phyloP scores from a whole-genome alignment of 2,888 invertebrate genomes.

The Liposcelis brunnea region DNA sequence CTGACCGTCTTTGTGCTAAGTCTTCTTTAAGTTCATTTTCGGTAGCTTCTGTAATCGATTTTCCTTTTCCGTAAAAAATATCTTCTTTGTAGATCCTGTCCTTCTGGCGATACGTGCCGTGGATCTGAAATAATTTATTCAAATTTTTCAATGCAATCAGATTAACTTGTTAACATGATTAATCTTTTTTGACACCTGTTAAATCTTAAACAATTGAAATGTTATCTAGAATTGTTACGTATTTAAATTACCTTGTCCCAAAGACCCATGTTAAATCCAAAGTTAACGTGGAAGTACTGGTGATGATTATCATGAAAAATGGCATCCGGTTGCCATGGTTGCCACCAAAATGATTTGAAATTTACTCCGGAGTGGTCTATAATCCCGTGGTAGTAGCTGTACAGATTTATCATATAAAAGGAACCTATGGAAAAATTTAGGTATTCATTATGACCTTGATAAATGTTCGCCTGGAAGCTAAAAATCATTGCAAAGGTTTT shows the following conservation, averaged over 20 bases:
- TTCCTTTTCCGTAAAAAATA: conserved; percentile 41
- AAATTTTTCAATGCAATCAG: background rate
- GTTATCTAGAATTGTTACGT: conserved; percentile 9
- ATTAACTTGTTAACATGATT: too few species aligned
- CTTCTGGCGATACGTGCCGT: conserved; percentile 45
- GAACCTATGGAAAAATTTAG: conserved; percentile 24
- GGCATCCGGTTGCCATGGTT: conserved; percentile 56
- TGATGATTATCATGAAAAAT: conserved; percentile 64
- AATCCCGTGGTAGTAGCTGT: conserved; percentile 54
- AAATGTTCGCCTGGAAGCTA: too few species aligned
- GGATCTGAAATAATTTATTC: conserved; percentile 31
- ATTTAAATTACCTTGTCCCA: conserved; percentile 43
- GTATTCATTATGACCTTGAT: too few species aligned
- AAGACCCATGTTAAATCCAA: conserved; percentile 48
- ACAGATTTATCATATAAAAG: conserved; percentile 30
- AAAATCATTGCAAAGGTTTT: too few species aligned
- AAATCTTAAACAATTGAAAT: conserved; percentile 14
- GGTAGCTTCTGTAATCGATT: conserved; percentile 31
- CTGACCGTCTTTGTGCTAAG: conserved; percentile 28
- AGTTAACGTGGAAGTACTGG: conserved; percentile 61
- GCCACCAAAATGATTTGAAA: conserved; percentile 56
- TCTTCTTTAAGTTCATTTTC: conserved; percentile 33
- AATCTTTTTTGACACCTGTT: background rate
- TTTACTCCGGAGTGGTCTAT: conserved; percentile 58
- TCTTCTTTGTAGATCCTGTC: conserved; percentile 49